Evolutionary conservation across 2,113 vertebrate species (phyloP).

Genomic region (Garra rufa): DNA sequence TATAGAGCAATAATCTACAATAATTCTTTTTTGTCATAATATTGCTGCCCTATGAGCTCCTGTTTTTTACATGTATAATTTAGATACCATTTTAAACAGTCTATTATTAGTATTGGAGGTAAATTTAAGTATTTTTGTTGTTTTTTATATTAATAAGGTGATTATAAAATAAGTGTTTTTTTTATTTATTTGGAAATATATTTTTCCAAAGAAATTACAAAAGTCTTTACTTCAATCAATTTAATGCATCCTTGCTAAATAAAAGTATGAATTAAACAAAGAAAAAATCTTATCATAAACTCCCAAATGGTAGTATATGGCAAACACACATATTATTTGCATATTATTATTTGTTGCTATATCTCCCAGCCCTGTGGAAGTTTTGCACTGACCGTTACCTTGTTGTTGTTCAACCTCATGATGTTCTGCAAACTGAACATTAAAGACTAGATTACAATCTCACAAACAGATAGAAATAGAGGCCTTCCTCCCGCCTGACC

Average conservation of each 20-base stretch:
- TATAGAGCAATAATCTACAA: no score
- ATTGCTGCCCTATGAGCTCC: no score
- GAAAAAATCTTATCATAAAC: background rate
- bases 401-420: background rate
- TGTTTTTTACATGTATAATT: no score
- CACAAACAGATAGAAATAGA: slow-evolving; percentile 10
- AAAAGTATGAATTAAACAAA: background rate
- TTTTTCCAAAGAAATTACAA: no score
- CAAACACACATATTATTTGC: background rate
- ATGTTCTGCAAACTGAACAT: slow-evolving; percentile 4
- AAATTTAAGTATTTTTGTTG: no score
- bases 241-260: background rate
- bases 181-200: no score
- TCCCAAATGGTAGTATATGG: background rate
- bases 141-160: no score
- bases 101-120: no score
- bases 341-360: background rate
- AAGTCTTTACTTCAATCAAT: no score
- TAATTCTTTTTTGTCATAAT: no score
- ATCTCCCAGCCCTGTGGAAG: background rate
- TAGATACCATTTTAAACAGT: no score
- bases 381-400: background rate
- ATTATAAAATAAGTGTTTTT: no score
- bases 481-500: slow-evolving; percentile 24
- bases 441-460: slow-evolving; percentile 40